A percentile compares a stretch with the other conserved stretches of the same genome.
phyloP scores from a whole-genome alignment of 2,888 invertebrate species.

The Tortricodes alternella region DNA sequence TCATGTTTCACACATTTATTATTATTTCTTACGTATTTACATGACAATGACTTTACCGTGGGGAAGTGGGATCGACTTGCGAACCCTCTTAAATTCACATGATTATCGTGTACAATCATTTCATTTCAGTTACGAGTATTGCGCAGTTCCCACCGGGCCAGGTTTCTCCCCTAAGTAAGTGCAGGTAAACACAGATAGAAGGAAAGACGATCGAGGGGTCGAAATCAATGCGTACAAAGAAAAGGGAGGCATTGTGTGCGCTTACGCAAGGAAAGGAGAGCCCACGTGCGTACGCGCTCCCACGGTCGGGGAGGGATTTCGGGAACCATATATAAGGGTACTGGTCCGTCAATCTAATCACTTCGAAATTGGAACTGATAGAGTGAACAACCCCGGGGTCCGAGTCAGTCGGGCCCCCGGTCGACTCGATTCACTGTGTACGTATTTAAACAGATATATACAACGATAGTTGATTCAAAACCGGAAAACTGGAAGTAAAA shows the following conservation, averaged over 20 bases:
- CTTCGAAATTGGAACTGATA: conserved; percentile 59
- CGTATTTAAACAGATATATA: conserved; percentile 36
- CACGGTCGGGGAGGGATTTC: conserved; percentile 69
- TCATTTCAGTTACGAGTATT: conserved; percentile 68
- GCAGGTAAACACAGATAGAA: conserved; percentile 76
- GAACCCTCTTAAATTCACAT: conserved; percentile 64
- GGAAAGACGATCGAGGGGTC: conserved; percentile 76
- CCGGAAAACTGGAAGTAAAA: conserved; percentile 51
- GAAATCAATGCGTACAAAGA: conserved; percentile 71
- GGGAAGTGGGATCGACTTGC: conserved; percentile 60
- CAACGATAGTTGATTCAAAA: conserved; percentile 37
- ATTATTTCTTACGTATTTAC: conserved; percentile 41
- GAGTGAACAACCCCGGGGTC: conserved; percentile 66
- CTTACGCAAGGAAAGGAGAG: conserved; percentile 63
- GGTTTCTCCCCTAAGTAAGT: conserved; percentile 70
- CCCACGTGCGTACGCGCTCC: conserved; percentile 73
- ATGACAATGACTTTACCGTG: conserved; percentile 68
- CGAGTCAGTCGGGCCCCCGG: conserved; percentile 56
- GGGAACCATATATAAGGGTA: conserved; percentile 66
- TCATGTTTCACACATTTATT: conserved; percentile 1
- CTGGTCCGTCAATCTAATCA: conserved; percentile 49
- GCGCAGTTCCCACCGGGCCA: conserved; percentile 73
- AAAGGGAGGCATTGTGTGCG: conserved; percentile 72
- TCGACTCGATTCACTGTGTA: conserved; percentile 3
- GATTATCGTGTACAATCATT: conserved; percentile 68